Conservation (phyloP, 2,797 vertebrate genomes). For the Pitangus sulphuratus region DNA sequence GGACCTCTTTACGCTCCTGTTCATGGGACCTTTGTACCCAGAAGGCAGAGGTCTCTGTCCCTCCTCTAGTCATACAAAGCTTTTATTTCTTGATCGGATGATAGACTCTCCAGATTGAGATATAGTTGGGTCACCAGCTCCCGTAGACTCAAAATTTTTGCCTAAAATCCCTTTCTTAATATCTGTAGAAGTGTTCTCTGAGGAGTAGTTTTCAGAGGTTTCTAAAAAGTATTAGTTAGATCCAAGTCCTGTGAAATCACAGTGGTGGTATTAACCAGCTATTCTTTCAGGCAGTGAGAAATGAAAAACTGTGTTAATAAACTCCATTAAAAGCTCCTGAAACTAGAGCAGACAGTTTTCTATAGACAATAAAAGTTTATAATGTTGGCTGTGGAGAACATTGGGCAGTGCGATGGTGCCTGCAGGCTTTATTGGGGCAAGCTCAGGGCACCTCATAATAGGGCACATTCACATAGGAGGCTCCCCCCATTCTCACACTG, state of each 20-base stretch:
- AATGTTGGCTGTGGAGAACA: neutral
- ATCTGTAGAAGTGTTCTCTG: neutral
- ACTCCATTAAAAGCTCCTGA: slow-evolving; percentile 30
- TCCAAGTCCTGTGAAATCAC: neutral
- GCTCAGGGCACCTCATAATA: neutral
- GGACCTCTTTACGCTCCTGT: neutral
- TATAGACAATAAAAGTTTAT: slow-evolving; percentile 35
- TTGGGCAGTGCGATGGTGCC: neutral
- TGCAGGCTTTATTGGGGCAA: neutral
- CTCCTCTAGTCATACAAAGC: neutral
- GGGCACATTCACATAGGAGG: neutral
- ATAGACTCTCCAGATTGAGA: neutral
- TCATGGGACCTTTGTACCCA: neutral
- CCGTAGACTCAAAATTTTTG: neutral
- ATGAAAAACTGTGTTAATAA: slow-evolving; percentile 50
- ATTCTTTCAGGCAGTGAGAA: neutral
- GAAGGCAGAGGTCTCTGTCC: neutral
- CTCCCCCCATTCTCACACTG: neutral
- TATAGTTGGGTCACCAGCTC: neutral
- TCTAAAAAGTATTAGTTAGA: neutral
- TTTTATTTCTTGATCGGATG: neutral
- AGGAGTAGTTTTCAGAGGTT: neutral
- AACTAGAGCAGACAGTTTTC: neutral
- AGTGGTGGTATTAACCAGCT: neutral
- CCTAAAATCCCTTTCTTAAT: neutral